Base-by-base conservation (phyloP, 2,888 invertebrate genomes). In the Unio pictorum region DNA sequence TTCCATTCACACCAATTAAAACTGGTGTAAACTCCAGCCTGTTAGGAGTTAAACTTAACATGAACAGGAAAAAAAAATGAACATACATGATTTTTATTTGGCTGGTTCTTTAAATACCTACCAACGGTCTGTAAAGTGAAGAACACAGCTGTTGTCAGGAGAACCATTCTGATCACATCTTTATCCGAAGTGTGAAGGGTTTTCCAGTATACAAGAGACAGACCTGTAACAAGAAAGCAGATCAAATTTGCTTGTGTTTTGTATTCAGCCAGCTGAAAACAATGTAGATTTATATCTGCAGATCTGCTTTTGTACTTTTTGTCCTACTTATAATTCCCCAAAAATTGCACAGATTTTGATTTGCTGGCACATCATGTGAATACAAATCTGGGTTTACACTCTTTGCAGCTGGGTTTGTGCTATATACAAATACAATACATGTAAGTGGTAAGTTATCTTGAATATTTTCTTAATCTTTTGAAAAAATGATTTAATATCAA, bases 161-260 rank as follows among this genome's bases (percentile, higher is more conserved):
- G 71, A 30, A 84, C 73, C 68, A 84, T 80, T 55, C 86, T 77
- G 59, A 87, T 86, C 63, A 84, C 75, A 67, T 88, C 86, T 72
- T 83, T 78, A 64, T 88, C 88, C n/a, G 81, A 76, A 8, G 84
- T 81, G 61, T 81, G 78, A 30, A 85, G 68, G n/a, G 86, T 85
- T 71, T 80, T 81, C 87, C 87, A 88, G 75, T 84, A 85, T 65
- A 86, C 77, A n/a, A 86, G 65, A 17, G 87, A 81, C 65, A 87
- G 71, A 74, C 84, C 87, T 76, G 68, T 15, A 71, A 71, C 11
- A 55, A 17, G 45, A 45, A 20, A 28, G 23, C 4, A 28, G 18
- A 60, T 17, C 1, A 28, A 30, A 20, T 61, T 20, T 30, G 26
- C 30, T 17, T 30, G n/a, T 26, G n/a, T 7, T 61, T 61, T 17